Evolutionary conservation across 2,888 invertebrate species (phyloP), one percentile per base, ranked within the genome.

Genomic region (Tiliacea citrago): DNA sequence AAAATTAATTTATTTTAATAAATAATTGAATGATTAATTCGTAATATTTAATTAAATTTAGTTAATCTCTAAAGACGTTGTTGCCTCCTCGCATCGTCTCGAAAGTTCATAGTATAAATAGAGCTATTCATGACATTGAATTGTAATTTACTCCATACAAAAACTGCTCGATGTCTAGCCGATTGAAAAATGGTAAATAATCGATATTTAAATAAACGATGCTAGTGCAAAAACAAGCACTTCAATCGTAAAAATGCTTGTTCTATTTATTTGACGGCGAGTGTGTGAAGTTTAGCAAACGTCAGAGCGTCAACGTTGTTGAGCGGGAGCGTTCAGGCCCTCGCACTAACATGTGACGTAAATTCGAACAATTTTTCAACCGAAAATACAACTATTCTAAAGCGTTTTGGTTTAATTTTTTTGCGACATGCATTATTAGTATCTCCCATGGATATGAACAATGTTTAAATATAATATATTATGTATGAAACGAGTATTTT

Each of bases 251-350:
- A 68, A 65, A 77, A 68, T 35, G 58, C 29, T 51, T 55, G 51
- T 79, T 63, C 35, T 69, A 47, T 75, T 67, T 83, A 53, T 74
- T 71, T 55, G 51, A 53, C 5, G 57, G 16, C 45, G 21, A 63
- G 29, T 69, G 68, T 80, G 68, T 71, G 67, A 70, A 75, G 61
- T 74, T 66, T 60, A 9, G 39, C 51, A 66, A 62, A 68, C 55
- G 68, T 72, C 45, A 75, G n/a, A 70, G 53, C 39, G 61, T 75
- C 75, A 69, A 60, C 65, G 35, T 57, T 58, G 61, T 55, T 68
- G 47, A 55, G 29, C 45, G 21, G 29, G 13, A 21, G 62, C 67
- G 61, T 73, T 77, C 63, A 77, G 35, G 10, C 16, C 16, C 10
- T 7, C 10, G n/a, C 35, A 18, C 35, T 7, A 53, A 35, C 39